These are phyloP conservation scores for Glomeris marginata DNA, from an alignment of 2,888 invertebrate genomes.

Conservation along the genomic window DNA sequence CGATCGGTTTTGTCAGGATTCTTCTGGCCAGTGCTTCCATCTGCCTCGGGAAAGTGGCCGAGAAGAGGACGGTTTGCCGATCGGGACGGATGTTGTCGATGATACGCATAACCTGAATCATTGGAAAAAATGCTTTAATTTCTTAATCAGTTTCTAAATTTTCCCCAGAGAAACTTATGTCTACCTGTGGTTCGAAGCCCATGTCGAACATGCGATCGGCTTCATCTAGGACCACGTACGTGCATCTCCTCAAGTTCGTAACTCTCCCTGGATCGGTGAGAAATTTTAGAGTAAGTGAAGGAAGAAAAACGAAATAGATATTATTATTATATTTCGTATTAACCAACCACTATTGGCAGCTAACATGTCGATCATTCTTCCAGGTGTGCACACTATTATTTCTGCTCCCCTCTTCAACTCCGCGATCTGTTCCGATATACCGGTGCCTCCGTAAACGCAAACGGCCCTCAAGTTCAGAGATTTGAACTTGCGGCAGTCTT, in stretches of 20 bases:
- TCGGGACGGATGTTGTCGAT: conserved; percentile 95
- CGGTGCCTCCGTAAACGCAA: conserved; percentile 97
- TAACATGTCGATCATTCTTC: conserved; percentile 99
- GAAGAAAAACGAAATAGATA: neutral
- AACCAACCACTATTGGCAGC: conserved; percentile 80
- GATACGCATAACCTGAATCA: conserved; percentile 71
- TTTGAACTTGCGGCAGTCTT: conserved; percentile 89
- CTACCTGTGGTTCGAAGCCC: conserved; percentile 93
- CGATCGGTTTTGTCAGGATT: conserved; percentile 85
- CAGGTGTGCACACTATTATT: conserved; percentile 97
- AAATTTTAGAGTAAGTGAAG: neutral
- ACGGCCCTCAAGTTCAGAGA: conserved; percentile 70
- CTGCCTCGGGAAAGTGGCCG: conserved; percentile 95
- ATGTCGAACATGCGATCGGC: conserved; percentile 99
- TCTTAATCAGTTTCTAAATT: neutral
- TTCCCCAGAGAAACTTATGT: neutral
- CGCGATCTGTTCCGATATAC: conserved; percentile 89
- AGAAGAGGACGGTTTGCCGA: conserved; percentile 96
- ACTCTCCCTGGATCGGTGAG: conserved; percentile 45
- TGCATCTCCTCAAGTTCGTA: conserved; percentile 90
- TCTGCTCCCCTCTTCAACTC: conserved; percentile 92
- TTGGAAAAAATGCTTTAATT: neutral
- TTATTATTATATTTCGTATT: neutral
- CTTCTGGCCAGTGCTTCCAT: conserved; percentile 96
- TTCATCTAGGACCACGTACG: conserved; percentile 95